Evolutionary conservation across 2,797 vertebrate genomes (phyloP).

Genomic region (Nannoperca obscura): DNA sequence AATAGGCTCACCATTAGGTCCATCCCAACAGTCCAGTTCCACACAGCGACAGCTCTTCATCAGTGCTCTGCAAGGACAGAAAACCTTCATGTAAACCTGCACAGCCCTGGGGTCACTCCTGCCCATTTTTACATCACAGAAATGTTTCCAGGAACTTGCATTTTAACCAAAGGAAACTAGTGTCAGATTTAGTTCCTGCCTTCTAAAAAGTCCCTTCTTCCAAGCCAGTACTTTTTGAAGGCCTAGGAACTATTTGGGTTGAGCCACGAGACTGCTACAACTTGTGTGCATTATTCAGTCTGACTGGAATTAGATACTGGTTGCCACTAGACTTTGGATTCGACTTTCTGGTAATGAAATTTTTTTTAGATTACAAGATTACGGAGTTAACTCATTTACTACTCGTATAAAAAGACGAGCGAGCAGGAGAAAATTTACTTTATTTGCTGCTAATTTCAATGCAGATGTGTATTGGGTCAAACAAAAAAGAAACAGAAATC

Average conservation of each 20-base stretch:
- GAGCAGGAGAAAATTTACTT: neutral
- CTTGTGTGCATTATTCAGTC: neutral
- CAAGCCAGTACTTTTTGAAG: neutral
- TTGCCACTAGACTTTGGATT: neutral
- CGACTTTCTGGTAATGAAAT: neutral
- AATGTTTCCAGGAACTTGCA: neutral
- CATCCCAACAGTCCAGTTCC: conserved; percentile 98
- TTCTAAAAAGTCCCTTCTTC: neutral
- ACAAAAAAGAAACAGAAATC: too few relatives aligned
- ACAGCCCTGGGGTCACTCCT: neutral
- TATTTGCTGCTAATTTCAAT: too few relatives aligned
- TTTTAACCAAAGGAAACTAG: neutral
- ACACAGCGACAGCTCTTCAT: conserved; percentile 96
- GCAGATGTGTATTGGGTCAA: too few relatives aligned
- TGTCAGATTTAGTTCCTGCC: neutral
- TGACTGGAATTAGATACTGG: neutral
- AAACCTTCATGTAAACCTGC: conserved; percentile 12
- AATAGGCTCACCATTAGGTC: conserved; percentile 90
- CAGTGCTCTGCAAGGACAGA: conserved; percentile 86
- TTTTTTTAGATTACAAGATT: neutral
- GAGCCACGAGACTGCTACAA: neutral
- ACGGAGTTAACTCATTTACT: neutral
- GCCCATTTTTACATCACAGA: neutral
- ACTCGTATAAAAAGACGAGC: neutral
- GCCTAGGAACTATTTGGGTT: neutral